phyloP scores from a whole-genome alignment of 2,888 invertebrate genomes.

The Epinotia ramella region DNA sequence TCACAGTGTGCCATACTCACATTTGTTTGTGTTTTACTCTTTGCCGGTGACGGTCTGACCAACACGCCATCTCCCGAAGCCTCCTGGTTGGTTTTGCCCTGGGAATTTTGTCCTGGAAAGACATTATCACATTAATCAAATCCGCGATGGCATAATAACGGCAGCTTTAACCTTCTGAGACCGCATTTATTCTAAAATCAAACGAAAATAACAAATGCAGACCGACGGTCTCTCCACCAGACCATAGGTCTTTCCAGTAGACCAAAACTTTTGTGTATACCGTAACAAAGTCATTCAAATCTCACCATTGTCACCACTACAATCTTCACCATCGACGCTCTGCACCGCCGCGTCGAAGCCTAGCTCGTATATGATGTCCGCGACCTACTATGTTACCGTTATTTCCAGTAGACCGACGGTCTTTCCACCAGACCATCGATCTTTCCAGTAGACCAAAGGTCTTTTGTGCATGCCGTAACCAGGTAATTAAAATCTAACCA shows the following conservation, averaged over 20 bases:
- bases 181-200: no score
- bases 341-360: constrained; percentile 88
- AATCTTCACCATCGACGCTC: constrained; percentile 53
- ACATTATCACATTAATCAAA: constrained; percentile 7
- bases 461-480: background rate
- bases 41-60: constrained; percentile 59
- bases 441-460: background rate
- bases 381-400: constrained; percentile 49
- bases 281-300: no score
- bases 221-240: no score
- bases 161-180: no score
- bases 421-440: background rate
- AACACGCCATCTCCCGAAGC: constrained; percentile 65
- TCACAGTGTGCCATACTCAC: no score
- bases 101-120: constrained; percentile 56
- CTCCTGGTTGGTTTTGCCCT: constrained; percentile 57
- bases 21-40: constrained; percentile 64
- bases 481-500: background rate
- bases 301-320: no score
- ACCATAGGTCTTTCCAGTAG: no score
- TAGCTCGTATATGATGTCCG: constrained; percentile 90
- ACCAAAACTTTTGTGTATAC: no score
- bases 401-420: constrained; percentile 1
- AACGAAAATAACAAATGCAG: no score
- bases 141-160: background rate